These are phyloP conservation scores for Campoletis sonorensis DNA, from an alignment of 1,140 invertebrate genomes.

Conservation along the genomic window DNA sequence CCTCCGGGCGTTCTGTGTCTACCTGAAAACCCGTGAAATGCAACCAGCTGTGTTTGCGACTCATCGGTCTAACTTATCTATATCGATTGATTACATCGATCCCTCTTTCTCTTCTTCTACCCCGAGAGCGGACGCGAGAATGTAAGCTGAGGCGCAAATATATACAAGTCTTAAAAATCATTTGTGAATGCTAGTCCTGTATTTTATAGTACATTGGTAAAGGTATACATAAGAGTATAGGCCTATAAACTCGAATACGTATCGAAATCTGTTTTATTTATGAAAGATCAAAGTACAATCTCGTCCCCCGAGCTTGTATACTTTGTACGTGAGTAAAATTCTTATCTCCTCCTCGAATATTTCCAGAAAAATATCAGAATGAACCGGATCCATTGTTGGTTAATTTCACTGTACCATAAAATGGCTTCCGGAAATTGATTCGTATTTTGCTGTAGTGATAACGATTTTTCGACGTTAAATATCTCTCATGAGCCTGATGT, in stretches of 20 bases:
- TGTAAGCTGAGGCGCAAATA: slow-evolving; percentile 43
- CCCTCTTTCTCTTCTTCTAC: slow-evolving; percentile 9
- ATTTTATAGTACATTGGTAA: background rate
- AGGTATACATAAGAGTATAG: slow-evolving; percentile 43
- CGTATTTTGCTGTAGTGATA: background rate
- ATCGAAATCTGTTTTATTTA: slow-evolving; percentile 18
- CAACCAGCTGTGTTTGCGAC: slow-evolving; percentile 73
- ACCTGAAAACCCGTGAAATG: slow-evolving; percentile 58
- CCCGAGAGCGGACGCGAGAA: slow-evolving; percentile 38
- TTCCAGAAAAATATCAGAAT: background rate
- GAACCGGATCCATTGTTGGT: background rate
- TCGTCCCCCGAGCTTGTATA: too few species aligned
- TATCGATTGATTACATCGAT: slow-evolving; percentile 69
- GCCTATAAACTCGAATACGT: slow-evolving; percentile 34
- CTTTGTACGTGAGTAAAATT: background rate
- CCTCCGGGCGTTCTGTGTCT: slow-evolving; percentile 60
- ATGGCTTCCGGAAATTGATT: background rate
- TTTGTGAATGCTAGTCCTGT: slow-evolving; percentile 65
- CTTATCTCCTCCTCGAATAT: slow-evolving; percentile 1
- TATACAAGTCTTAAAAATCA: slow-evolving; percentile 46
- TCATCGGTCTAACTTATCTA: slow-evolving; percentile 68
- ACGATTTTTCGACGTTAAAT: background rate
- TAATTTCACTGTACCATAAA: background rate
- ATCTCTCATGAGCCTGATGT: background rate
- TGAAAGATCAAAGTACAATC: background rate